These are phyloP conservation scores for Rotaria magnacalcarata DNA, from an alignment of 2,888 invertebrate species.

Conservation along the genomic window DNA sequence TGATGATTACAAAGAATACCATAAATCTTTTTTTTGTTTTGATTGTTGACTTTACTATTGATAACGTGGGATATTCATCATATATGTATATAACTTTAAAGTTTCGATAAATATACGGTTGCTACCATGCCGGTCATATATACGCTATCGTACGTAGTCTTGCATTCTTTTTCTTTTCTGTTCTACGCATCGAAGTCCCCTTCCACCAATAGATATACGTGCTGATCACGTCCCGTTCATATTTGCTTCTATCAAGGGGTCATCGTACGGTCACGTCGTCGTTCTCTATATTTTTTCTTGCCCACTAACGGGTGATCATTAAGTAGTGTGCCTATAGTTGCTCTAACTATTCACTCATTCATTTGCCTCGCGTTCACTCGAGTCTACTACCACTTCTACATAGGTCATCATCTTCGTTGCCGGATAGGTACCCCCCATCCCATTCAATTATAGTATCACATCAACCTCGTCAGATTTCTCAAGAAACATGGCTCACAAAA, in stretches of 20 bases:
- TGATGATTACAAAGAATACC: no score
- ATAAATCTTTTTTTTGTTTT: no score
- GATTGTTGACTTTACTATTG: no score
- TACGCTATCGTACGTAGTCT: background rate
- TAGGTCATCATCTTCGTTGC: background rate
- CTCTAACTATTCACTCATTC: background rate
- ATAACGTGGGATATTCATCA: background rate
- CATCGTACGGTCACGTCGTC: slow-evolving; percentile 21
- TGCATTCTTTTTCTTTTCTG: background rate
- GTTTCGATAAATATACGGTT: no score
- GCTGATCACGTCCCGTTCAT: slow-evolving; percentile 8
- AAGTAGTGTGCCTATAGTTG: background rate
- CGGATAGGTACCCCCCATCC: background rate
- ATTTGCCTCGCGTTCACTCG: slow-evolving; percentile 16
- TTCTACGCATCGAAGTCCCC: background rate
- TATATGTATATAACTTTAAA: no score
- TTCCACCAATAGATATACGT: background rate
- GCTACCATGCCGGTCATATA: background rate
- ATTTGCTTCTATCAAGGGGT: background rate
- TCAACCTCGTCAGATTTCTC: background rate
- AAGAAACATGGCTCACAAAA: background rate
- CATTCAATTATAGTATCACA: background rate
- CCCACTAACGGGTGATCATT: background rate
- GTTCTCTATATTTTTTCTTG: background rate
- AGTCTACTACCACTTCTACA: background rate